phyloP scores from a whole-genome alignment of 2,113 vertebrate species.

The Macroglossus sobrinus region DNA sequence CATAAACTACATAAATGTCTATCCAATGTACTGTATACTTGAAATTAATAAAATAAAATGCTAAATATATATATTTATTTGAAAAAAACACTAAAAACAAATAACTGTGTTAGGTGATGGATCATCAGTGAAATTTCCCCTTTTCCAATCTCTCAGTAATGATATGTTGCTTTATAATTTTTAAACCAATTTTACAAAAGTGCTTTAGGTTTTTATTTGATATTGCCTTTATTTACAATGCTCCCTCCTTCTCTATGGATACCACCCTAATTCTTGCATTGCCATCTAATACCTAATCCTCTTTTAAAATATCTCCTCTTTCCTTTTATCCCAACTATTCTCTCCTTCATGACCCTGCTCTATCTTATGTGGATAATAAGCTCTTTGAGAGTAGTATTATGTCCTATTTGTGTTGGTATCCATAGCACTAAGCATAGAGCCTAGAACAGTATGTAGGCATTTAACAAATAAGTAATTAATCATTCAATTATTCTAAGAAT shows the following conservation, averaged over 20 bases:
- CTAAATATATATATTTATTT: neutral
- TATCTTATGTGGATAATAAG: neutral
- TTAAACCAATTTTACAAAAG: constrained; percentile 14
- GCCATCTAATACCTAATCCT: neutral
- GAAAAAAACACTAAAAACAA: constrained; percentile 17
- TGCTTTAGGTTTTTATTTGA: neutral
- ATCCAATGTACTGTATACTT: no score
- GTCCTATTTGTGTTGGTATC: neutral
- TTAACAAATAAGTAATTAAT: neutral
- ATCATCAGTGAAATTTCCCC: neutral
- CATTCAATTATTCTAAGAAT: neutral
- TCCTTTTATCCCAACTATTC: neutral
- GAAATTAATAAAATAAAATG: no score
- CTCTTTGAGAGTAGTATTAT: neutral
- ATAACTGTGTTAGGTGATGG: neutral
- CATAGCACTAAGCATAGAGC: neutral
- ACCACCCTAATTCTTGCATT: neutral
- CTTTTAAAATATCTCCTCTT: neutral
- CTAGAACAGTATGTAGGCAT: neutral
- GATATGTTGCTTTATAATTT: neutral
- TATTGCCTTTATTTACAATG: neutral
- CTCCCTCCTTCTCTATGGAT: neutral
- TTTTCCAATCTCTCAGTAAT: neutral
- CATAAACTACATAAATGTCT: no score
- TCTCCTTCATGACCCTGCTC: neutral